Percentiles rank a stretch among this genome's conserved stretches.
Conservation (phyloP, 2,888 invertebrate species). For the Dorcus parallelipipedus region DNA sequence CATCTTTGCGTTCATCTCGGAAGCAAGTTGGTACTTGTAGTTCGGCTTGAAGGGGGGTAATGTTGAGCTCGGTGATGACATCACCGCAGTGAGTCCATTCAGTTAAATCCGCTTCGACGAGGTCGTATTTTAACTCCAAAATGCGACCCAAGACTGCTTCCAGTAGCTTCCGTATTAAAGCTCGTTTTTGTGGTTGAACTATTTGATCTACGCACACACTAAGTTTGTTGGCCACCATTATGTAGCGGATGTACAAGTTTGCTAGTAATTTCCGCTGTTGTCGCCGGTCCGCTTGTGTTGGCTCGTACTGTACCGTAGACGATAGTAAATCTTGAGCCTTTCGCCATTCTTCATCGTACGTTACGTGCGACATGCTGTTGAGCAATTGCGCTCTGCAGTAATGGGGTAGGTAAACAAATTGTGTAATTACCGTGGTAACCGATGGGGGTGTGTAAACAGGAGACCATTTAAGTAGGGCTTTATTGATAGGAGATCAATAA, state of each 20-base stretch:
- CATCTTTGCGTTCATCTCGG: slow-evolving; percentile 62
- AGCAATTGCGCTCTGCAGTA: slow-evolving; percentile 6
- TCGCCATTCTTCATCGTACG: slow-evolving; percentile 68
- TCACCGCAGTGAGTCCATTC: slow-evolving; percentile 88
- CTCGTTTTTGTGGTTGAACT: slow-evolving; percentile 87
- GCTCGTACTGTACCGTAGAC: slow-evolving; percentile 59
- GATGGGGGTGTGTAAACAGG: not conserved
- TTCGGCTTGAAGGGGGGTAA: slow-evolving; percentile 74
- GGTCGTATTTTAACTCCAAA: slow-evolving; percentile 82
- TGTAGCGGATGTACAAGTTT: slow-evolving; percentile 78
- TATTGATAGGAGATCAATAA: slow-evolving; percentile 6
- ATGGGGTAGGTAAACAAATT: slow-evolving; percentile 12
- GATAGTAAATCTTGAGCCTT: slow-evolving; percentile 64
- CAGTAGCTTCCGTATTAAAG: slow-evolving; percentile 68
- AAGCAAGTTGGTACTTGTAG: slow-evolving; percentile 71
- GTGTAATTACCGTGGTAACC: slow-evolving; percentile 3
- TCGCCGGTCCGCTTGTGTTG: slow-evolving; percentile 58
- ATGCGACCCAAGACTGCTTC: slow-evolving; percentile 79
- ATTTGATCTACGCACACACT: slow-evolving; percentile 86
- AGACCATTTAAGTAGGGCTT: not conserved
- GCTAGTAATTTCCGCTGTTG: slow-evolving; percentile 62
- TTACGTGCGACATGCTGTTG: slow-evolving; percentile 66
- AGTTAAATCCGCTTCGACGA: slow-evolving; percentile 80
- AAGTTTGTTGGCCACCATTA: slow-evolving; percentile 68
- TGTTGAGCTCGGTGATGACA: slow-evolving; percentile 65